Evolutionary conservation across 2,797 vertebrate genomes (phyloP).

Genomic region (Eospalax fontanierii): DNA sequence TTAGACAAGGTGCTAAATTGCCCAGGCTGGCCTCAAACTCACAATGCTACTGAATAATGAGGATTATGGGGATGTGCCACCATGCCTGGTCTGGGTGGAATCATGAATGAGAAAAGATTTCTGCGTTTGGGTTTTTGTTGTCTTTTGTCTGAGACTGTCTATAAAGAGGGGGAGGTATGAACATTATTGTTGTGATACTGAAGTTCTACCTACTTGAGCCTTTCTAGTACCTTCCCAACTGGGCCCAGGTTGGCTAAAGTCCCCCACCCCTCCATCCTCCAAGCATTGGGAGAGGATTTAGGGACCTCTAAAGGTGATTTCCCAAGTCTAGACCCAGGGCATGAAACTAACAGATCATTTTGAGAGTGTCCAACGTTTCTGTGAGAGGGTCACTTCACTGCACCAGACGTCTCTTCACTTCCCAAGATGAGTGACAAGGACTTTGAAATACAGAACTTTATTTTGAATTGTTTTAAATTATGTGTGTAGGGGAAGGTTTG

Average conservation of each 20-base stretch:
- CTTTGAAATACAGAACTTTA: neutral
- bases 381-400: neutral
- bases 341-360: neutral
- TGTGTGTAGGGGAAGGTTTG: neutral
- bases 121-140: neutral
- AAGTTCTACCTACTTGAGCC: accelerated
- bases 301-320: neutral
- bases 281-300: neutral
- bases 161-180: neutral
- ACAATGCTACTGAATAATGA: neutral
- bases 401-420: neutral
- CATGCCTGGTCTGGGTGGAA: neutral
- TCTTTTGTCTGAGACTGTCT: neutral
- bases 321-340: neutral
- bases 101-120: neutral
- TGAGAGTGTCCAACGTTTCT: neutral
- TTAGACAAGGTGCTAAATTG: neutral
- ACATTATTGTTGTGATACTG: accelerated
- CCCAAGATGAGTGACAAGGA: neutral
- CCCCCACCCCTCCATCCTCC: neutral
- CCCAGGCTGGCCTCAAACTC: neutral
- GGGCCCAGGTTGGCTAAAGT: neutral
- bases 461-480: neutral
- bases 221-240: neutral
- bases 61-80: neutral